Conservation (phyloP, 2,113 vertebrate species). For the Brachirus orientalis region DNA sequence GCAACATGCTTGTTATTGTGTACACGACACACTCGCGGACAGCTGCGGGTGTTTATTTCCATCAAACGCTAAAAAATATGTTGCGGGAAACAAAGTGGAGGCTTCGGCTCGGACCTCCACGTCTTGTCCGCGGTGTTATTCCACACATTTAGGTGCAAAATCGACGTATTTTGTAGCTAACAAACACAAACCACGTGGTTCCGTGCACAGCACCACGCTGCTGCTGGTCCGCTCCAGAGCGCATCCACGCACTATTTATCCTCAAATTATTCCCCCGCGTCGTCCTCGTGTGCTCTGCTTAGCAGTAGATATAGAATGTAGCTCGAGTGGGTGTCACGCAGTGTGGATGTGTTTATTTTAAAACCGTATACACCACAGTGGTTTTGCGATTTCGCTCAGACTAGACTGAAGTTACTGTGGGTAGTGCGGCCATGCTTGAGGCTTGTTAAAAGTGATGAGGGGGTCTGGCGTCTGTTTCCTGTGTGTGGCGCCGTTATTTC, state of each 20-base stretch:
- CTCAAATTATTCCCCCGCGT: constrained; percentile 29
- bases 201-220: constrained; percentile 81
- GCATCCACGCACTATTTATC: constrained; percentile 52
- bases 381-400: constrained; percentile 37
- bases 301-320: constrained; percentile 1
- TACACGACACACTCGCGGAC: constrained; percentile 65
- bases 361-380: neutral
- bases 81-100: fast-evolving
- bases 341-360: constrained; percentile 10
- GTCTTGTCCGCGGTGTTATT: constrained; percentile 25
- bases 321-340: neutral
- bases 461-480: constrained; percentile 65
- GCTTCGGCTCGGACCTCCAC: neutral
- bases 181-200: constrained; percentile 95
- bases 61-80: neutral
- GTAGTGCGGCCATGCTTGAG: constrained; percentile 87
- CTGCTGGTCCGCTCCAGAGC: constrained; percentile 69
- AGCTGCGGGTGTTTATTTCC: constrained; percentile 47
- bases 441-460: constrained; percentile 67
- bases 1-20: constrained; percentile 82
- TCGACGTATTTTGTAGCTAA: constrained; percentile 84
- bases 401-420: constrained; percentile 78
- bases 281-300: neutral
- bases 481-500: constrained; percentile 22
- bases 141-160: constrained; percentile 74